phyloP scores from a whole-genome alignment of 64 coral and sea anemone species.

The Stichodactyla mertensii region DNA sequence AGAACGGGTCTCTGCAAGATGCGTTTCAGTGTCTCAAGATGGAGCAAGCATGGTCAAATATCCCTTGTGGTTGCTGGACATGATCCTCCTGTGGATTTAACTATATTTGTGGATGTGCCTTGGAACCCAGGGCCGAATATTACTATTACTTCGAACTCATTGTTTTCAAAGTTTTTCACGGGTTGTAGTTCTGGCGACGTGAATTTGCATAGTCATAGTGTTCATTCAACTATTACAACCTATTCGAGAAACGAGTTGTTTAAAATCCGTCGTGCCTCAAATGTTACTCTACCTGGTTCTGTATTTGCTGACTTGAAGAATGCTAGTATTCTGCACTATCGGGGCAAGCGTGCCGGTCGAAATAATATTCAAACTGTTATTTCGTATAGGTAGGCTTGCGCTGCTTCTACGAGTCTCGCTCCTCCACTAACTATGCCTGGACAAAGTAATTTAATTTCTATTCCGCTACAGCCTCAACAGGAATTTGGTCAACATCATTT shows the following conservation, averaged over 20 bases:
- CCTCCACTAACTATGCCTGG: too few species aligned
- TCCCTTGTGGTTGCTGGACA: slow-evolving; percentile 1
- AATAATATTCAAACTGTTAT: slow-evolving; percentile 20
- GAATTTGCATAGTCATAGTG: neutral
- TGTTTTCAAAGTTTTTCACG: too few species aligned
- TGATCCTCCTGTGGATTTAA: slow-evolving; percentile 16
- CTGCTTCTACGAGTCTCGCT: too few species aligned
- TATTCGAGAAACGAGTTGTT: neutral
- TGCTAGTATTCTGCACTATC: slow-evolving; percentile 12
- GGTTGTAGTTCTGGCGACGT: too few species aligned
- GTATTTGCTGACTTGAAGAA: neutral
- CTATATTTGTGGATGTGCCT: slow-evolving; percentile 6
- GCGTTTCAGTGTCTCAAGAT: neutral
- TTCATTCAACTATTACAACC: neutral
- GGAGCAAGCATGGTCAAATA: neutral
- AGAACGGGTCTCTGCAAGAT: too few species aligned
- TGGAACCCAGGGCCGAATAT: neutral
- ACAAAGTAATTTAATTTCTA: too few species aligned
- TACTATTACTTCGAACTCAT: too few species aligned
- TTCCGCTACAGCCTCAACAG: too few species aligned
- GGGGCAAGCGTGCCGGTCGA: slow-evolving; percentile 23
- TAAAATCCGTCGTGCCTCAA: neutral
- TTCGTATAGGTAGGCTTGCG: neutral
- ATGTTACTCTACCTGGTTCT: neutral
- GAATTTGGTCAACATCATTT: too few species aligned